phyloP scores from a whole-genome alignment of 2,113 vertebrate genomes.

The Petrocephalus microphthalmus region DNA sequence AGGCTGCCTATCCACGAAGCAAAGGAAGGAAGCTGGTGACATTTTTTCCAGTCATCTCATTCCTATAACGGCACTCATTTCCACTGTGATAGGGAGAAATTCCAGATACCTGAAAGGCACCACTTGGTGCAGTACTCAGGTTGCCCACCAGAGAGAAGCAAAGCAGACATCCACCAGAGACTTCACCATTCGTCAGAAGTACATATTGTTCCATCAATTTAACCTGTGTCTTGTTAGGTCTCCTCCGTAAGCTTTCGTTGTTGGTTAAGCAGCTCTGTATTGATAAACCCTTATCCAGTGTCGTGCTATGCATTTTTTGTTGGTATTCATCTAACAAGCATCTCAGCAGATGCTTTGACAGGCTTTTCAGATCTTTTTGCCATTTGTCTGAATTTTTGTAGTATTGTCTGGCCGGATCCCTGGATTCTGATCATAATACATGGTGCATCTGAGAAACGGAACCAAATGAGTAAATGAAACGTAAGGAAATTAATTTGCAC shows the following conservation, averaged over 20 bases:
- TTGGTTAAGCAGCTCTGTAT: not conserved
- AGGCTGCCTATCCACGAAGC: not conserved
- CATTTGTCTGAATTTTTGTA: not conserved
- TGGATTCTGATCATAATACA: not conserved
- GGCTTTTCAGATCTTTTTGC: not conserved
- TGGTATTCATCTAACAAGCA: not conserved
- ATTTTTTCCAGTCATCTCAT: not conserved
- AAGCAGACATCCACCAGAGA: not conserved
- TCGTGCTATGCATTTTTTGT: not conserved
- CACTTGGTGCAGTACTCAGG: not conserved
- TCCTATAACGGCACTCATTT: not conserved
- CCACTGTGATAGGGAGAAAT: not conserved
- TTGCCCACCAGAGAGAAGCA: not conserved
- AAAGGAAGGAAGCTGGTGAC: not conserved
- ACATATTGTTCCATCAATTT: not conserved
- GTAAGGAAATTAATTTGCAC: not conserved
- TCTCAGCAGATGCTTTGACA: not conserved
- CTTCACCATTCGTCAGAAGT: not conserved
- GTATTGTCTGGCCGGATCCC: not conserved
- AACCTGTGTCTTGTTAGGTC: not conserved
- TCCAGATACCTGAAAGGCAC: not conserved
- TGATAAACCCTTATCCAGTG: not conserved
- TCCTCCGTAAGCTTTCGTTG: not conserved
- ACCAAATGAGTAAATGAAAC: not conserved
- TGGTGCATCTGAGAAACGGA: not conserved